Evolutionary conservation across 1,140 invertebrate species (phyloP).

Genomic region (Sarcophaga peregrina): DNA sequence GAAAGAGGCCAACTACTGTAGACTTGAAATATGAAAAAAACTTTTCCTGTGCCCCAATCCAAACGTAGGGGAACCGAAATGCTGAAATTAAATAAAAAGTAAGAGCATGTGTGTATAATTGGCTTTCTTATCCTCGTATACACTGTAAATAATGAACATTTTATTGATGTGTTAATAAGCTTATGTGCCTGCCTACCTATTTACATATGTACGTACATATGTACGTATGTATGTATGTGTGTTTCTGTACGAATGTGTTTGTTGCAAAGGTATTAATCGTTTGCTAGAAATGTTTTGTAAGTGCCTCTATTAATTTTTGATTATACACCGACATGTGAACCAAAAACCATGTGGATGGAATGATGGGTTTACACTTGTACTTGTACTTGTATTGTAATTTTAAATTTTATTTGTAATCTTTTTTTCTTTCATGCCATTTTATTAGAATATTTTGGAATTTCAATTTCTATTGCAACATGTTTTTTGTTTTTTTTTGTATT

Average conservation of each 20-base stretch:
- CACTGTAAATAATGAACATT: slow-evolving; percentile 25
- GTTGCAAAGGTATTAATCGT: neutral
- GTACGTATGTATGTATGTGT: too few relatives aligned
- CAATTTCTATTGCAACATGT: slow-evolving; percentile 1
- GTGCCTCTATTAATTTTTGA: too few relatives aligned
- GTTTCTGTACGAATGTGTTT: too few relatives aligned
- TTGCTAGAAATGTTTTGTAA: neutral
- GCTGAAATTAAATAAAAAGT: too few relatives aligned
- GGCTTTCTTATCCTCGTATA: neutral
- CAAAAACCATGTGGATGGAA: too few relatives aligned
- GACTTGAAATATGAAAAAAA: too few relatives aligned
- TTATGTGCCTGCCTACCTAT: neutral
- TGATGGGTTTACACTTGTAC: neutral
- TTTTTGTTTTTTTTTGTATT: neutral
- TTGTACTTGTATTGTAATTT: neutral
- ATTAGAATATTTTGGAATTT: slow-evolving; percentile 27
- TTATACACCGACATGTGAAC: too few relatives aligned
- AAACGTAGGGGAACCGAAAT: too few relatives aligned
- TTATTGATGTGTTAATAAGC: slow-evolving; percentile 10
- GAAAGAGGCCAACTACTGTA: neutral
- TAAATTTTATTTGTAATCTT: neutral
- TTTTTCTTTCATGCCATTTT: neutral
- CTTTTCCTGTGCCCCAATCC: too few relatives aligned
- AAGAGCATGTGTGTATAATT: too few relatives aligned
- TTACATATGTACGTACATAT: neutral